Base-by-base conservation (phyloP, 2,113 vertebrate genomes). In the Odontophorus gujanensis region DNA sequence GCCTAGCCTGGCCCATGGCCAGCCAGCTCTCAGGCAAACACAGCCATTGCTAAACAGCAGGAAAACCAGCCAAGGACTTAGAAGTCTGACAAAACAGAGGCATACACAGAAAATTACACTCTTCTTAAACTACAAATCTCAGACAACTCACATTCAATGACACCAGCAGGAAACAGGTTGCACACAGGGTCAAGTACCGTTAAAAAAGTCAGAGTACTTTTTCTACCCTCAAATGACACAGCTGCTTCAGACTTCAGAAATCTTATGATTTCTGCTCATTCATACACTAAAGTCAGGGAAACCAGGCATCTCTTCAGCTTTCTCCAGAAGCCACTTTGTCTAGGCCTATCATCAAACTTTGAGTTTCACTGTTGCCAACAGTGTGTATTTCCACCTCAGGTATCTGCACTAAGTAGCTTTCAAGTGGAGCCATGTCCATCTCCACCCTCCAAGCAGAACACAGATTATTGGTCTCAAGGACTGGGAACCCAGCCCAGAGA, bases 31-130 rank as follows among this genome's bases (percentile, higher is more conserved):
- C 76, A 92, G 76, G 71, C 81, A 92, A 77, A 89, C 57, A 87
- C 25, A 92, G 26, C 74, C 87, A 90, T 75, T 90, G 79, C 90
- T 86, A 78, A 91, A 89, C 76, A 92, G 91, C 68, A 93, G 89
- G 42, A 91, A 85, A 95, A 89, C 69, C 82, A 93, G 74, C 32
- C 81, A 81, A 84, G 36, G 62, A 69, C 77, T 85, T 76, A 1
- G 0, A 40, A 89, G 73, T 30, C 75, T 71, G n/a, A 78, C 77
- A 91, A 80, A 88, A 88, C 65, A 91, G 50, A 59, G 36, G 68
- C 59, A 72, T 59, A 67, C 6, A 92, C 5, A 88, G 73, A 22
- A 93, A 89, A 92, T 89, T 74, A 87, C 42, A 82, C 25, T 59
- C 3, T 81, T 79, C 67, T 91, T 78, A 63, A 76, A 76, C 72